Evolutionary conservation across 1,140 invertebrate genomes (phyloP).

Genomic region (Drosophila pallidifrons): DNA sequence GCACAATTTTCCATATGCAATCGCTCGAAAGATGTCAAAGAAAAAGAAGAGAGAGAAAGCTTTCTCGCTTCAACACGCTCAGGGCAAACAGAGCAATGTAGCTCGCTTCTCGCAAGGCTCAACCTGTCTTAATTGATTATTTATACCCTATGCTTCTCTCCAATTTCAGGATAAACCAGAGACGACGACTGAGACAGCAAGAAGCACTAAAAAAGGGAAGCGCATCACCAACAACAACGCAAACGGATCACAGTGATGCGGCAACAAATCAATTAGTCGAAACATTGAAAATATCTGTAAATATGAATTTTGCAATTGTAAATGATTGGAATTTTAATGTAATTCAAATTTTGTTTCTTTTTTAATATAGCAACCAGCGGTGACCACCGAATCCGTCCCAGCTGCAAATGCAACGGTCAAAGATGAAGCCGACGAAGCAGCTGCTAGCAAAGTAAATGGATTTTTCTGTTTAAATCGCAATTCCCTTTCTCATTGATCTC

Average conservation of each 20-base stretch:
- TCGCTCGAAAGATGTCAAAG: no score
- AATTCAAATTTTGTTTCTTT: background rate
- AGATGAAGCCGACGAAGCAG: background rate
- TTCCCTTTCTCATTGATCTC: no score
- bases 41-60: no score
- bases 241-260: background rate
- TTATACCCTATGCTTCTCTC: background rate
- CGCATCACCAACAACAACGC: background rate
- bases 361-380: constrained; percentile 11
- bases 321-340: background rate
- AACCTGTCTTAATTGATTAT: no score
- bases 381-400: background rate
- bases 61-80: no score
- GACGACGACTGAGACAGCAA: background rate
- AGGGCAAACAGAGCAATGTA: no score
- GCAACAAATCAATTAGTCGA: constrained; percentile 24
- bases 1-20: no score
- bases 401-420: background rate
- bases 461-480: background rate
- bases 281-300: constrained; percentile 39
- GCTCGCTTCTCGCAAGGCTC: no score
- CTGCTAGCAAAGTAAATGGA: constrained; percentile 9
- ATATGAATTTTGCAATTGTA: background rate
- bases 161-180: constrained; percentile 13
- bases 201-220: background rate